Conservation (phyloP, 2,797 vertebrate genomes). For the Amblyopsis hoosieri region DNA sequence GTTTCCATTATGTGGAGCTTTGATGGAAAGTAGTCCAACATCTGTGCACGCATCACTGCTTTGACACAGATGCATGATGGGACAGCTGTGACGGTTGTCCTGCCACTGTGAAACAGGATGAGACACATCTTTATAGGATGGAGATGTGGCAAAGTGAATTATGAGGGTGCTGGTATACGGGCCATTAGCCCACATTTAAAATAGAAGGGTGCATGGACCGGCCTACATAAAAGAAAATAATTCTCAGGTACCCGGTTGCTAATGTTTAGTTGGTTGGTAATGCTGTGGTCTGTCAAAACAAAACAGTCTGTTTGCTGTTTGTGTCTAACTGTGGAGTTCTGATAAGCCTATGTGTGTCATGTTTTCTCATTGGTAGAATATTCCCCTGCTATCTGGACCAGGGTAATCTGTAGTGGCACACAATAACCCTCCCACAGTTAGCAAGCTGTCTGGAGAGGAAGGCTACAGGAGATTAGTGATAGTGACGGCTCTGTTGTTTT, state of each 20-base stretch:
- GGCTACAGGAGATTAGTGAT: slow-evolving; percentile 2
- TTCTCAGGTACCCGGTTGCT: too few species aligned
- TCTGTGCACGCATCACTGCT: slow-evolving; percentile 15
- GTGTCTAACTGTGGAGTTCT: slow-evolving; percentile 17
- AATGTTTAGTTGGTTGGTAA: too few species aligned
- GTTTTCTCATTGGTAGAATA: background rate
- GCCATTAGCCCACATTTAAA: slow-evolving; percentile 28
- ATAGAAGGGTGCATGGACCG: slow-evolving; percentile 2
- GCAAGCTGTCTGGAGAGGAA: background rate
- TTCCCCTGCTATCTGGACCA: background rate
- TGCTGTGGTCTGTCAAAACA: too few species aligned
- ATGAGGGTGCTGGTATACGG: slow-evolving; percentile 38
- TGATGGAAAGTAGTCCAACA: slow-evolving; percentile 15
- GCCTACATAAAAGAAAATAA: too few species aligned
- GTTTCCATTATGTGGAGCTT: slow-evolving; percentile 22
- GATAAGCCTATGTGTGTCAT: slow-evolving; percentile 9
- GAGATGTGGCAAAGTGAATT: slow-evolving; percentile 5
- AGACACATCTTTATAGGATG: slow-evolving; percentile 22
- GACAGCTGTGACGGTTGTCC: background rate
- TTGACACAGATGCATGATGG: slow-evolving; percentile 15
- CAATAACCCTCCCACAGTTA: background rate
- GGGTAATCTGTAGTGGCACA: background rate
- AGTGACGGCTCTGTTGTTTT: background rate
- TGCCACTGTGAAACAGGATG: background rate
- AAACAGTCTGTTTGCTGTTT: background rate